Conservation (phyloP, 2,797 vertebrate genomes). For the Orientallactaga sibirica region DNA sequence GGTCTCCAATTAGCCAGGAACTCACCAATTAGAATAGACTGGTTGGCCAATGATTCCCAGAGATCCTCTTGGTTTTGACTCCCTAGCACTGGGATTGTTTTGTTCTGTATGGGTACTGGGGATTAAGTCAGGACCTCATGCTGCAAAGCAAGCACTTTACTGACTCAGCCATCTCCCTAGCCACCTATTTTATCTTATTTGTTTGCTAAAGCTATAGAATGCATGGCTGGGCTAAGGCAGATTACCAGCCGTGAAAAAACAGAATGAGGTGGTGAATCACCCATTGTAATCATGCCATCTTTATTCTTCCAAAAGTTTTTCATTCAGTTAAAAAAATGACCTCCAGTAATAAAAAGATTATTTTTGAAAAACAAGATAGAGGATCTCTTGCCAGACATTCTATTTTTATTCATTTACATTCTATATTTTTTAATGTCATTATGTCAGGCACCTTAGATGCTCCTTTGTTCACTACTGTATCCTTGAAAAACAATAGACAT, state of each 20-base stretch:
- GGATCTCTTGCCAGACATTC: background rate
- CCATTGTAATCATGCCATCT: background rate
- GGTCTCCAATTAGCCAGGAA: too few species aligned
- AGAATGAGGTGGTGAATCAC: background rate
- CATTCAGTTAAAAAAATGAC: background rate
- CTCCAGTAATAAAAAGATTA: background rate
- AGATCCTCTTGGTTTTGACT: too few species aligned
- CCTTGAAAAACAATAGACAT: background rate
- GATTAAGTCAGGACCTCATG: too few species aligned
- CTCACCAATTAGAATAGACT: too few species aligned
- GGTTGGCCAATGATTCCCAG: too few species aligned
- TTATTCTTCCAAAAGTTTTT: constrained; percentile 43
- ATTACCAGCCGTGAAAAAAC: background rate
- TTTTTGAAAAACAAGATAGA: too few species aligned
- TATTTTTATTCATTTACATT: constrained; percentile 39
- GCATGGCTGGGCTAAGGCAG: background rate
- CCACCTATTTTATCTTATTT: background rate
- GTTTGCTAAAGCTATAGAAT: constrained; percentile 8
- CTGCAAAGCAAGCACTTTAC: too few species aligned
- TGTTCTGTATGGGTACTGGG: too few species aligned
- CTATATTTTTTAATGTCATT: background rate
- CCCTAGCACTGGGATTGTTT: too few species aligned
- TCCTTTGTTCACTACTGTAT: background rate
- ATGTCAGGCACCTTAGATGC: background rate
- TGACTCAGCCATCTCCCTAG: too few species aligned